These are phyloP conservation scores for Microdon myrmicae DNA, from an alignment of 2,888 invertebrate species.

Conservation along the genomic window DNA sequence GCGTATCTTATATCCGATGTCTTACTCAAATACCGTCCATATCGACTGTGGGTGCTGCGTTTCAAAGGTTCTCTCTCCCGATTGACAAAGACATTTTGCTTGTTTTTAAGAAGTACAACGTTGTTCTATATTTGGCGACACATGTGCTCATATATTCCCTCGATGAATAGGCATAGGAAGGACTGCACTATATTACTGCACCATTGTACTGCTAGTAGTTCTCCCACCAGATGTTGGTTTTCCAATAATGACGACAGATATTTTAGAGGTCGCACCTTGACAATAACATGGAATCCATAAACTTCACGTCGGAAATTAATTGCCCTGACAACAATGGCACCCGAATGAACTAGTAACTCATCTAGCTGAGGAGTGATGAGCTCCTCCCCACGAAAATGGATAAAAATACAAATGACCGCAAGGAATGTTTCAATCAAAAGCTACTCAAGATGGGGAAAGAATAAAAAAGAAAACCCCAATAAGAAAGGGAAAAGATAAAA, in stretches of 20 bases:
- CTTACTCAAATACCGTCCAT: conserved; percentile 39
- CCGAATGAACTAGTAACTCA: conserved; percentile 17
- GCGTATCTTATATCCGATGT: conserved; percentile 49
- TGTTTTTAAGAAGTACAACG: conserved; percentile 40
- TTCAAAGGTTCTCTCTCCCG: conserved; percentile 23
- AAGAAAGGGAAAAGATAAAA: no score
- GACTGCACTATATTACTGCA: no score
- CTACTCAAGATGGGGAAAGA: no score
- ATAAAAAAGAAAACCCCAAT: no score
- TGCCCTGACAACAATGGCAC: conserved; percentile 3
- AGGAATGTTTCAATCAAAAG: conserved; percentile 6
- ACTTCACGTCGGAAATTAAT: not conserved
- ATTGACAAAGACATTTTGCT: conserved; percentile 36
- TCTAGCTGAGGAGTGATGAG: not conserved
- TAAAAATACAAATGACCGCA: conserved; percentile 1
- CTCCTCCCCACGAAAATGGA: not conserved
- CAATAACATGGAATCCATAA: conserved; percentile 9
- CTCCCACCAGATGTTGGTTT: no score
- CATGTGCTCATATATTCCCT: conserved; percentile 27
- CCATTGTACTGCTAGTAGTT: no score
- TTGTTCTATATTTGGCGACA: conserved; percentile 22
- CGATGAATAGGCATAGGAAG: conserved; percentile 4
- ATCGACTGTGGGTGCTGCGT: conserved; percentile 1
- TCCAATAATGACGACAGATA: no score
- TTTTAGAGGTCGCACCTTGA: conserved; percentile 16